Evolutionary conservation across 2,113 vertebrate genomes (phyloP).

Genomic region (Etheostoma spectabile): DNA sequence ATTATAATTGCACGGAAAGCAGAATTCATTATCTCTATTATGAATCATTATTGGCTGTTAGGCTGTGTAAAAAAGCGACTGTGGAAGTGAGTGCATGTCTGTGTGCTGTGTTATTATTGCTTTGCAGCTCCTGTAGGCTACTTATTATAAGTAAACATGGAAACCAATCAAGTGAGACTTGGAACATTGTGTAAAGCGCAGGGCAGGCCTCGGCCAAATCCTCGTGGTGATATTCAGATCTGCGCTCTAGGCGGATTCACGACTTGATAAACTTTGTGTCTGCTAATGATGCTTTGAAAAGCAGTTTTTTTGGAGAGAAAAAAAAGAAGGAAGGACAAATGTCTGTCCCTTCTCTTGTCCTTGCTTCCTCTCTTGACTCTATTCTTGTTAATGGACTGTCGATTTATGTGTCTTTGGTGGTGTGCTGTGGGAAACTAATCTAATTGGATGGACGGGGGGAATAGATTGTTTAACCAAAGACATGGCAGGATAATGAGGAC

Average conservation of each 20-base stretch:
- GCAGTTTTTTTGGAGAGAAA: constrained; percentile 24
- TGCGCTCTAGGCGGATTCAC: constrained; percentile 18
- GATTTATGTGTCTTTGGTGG: constrained; percentile 45
- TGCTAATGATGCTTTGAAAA: constrained; percentile 59
- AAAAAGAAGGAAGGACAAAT: constrained; percentile 27
- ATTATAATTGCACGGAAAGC: constrained; percentile 31
- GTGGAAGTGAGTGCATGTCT: constrained; percentile 2
- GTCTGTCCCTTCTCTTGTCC: constrained; percentile 1
- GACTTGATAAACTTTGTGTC: constrained; percentile 49
- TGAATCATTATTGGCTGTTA: constrained; percentile 36
- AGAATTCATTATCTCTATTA: constrained; percentile 36
- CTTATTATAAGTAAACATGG: constrained; percentile 62
- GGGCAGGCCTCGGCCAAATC: constrained; percentile 17
- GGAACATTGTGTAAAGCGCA: constrained; percentile 48
- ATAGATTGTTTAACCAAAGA: constrained; percentile 62
- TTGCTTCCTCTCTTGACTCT: constrained; percentile 31
- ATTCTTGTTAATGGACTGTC: constrained; percentile 56
- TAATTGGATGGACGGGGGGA: constrained; percentile 58
- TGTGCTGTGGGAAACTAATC: constrained; percentile 40
- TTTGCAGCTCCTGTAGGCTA: constrained; percentile 41
- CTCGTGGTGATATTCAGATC: constrained; percentile 25
- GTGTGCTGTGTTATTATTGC: constrained; percentile 32
- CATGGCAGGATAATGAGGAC: constrained; percentile 56
- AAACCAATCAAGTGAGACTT: constrained; percentile 60
- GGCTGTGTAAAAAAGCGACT: neutral